A percentile compares a stretch with the other conserved stretches of the same genome.
Evolutionary conservation across 2,888 invertebrate genomes (phyloP).

Genomic region (Catocala fraxini): DNA sequence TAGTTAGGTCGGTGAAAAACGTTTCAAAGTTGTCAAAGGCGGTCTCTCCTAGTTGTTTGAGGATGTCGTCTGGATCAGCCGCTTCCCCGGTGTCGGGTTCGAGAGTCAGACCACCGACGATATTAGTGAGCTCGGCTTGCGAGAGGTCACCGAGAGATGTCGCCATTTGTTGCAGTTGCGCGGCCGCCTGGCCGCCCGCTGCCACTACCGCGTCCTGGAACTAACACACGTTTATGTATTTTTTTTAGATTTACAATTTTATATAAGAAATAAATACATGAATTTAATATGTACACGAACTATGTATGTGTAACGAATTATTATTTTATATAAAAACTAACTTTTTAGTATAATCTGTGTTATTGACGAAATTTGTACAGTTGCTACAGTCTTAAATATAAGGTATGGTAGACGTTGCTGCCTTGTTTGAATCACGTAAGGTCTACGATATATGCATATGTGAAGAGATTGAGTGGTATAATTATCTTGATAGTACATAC

Average conservation of each 20-base stretch:
- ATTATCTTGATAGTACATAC: not conserved
- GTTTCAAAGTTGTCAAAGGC: slow-evolving; percentile 95
- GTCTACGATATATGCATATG: too few relatives aligned
- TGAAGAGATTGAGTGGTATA: slow-evolving; percentile 1
- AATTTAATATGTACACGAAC: too few relatives aligned
- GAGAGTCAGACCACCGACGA: slow-evolving; percentile 88
- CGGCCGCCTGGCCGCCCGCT: slow-evolving; percentile 85
- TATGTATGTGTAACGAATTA: too few relatives aligned
- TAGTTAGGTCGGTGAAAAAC: slow-evolving; percentile 92
- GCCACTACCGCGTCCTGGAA: slow-evolving; percentile 89
- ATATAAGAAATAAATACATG: too few relatives aligned
- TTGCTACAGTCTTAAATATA: too few relatives aligned
- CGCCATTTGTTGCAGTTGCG: slow-evolving; percentile 84
- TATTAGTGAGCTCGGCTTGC: slow-evolving; percentile 91
- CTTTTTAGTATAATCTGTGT: too few relatives aligned
- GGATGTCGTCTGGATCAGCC: slow-evolving; percentile 92
- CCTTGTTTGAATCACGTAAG: too few relatives aligned
- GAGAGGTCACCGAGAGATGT: slow-evolving; percentile 90
- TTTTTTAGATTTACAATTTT: not conserved
- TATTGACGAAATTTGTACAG: too few relatives aligned
- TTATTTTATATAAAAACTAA: too few relatives aligned
- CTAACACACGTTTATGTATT: slow-evolving; percentile 34
- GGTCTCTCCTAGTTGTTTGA: slow-evolving; percentile 94
- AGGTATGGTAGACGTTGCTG: too few relatives aligned
- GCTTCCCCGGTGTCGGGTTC: slow-evolving; percentile 77